Percentiles rank a stretch among this genome's conserved stretches.
phyloP scores from a whole-genome alignment of 2,888 invertebrate species.

The Drosophila lacicola region DNA sequence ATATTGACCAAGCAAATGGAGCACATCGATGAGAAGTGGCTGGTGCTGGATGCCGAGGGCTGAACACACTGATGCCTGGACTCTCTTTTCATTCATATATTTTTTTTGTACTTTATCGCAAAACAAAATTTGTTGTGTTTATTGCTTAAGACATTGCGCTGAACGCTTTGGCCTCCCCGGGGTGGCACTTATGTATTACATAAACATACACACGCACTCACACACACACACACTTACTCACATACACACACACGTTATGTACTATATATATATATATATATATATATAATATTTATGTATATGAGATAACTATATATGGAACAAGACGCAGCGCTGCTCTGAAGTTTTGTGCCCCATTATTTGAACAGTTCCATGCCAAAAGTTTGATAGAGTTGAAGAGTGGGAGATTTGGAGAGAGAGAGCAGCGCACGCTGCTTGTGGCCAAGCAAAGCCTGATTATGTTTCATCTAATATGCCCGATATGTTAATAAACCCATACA shows the following conservation, averaged over 20 bases:
- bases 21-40: conserved; percentile 95
- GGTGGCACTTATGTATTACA: conserved; percentile 34
- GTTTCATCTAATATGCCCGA: conserved; percentile 58
- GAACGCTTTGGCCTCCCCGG: conserved; percentile 32
- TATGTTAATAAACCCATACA: conserved; percentile 52
- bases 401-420: conserved; percentile 7
- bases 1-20: conserved; percentile 95
- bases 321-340: conserved; percentile 55
- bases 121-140: conserved; percentile 27
- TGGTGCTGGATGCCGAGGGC: conserved; percentile 89
- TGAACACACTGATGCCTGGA: conserved; percentile 16
- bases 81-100: neutral
- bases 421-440: conserved; percentile 45
- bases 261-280: conserved; percentile 57
- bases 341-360: conserved; percentile 62
- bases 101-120: conserved; percentile 11
- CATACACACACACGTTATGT: conserved; percentile 46
- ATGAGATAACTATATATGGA: conserved; percentile 59
- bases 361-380: conserved; percentile 60
- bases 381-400: conserved; percentile 25
- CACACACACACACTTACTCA: conserved; percentile 11
- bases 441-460: conserved; percentile 69
- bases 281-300: conserved; percentile 67
- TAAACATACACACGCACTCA: conserved; percentile 55
- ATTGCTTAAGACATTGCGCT: conserved; percentile 19